These are phyloP conservation scores for Diaperis boleti DNA, from an alignment of 2,888 invertebrate genomes.

Conservation along the genomic window DNA sequence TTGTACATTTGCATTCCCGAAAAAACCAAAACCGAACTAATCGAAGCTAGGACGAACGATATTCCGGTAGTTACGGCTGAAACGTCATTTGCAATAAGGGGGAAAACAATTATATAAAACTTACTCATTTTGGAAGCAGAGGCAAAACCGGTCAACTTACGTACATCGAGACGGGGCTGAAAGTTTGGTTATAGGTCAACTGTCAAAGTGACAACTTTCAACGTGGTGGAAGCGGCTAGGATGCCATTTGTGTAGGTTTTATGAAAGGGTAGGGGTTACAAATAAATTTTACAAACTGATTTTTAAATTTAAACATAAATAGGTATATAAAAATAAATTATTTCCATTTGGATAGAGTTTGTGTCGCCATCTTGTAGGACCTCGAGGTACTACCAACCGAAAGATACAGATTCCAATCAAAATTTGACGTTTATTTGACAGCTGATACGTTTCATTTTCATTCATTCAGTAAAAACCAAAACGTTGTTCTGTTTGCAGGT, in stretches of 20 bases:
- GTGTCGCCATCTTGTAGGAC: constrained; percentile 2
- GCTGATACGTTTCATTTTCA: constrained; percentile 27
- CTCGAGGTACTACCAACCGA: too few species aligned
- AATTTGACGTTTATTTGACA: constrained; percentile 27
- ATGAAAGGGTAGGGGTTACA: not conserved
- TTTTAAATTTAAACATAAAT: too few species aligned
- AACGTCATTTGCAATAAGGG: too few species aligned
- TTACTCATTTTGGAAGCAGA: not conserved
- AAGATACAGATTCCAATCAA: constrained; percentile 10
- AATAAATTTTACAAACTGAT: too few species aligned
- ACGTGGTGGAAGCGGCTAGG: constrained; percentile 7
- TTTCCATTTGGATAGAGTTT: too few species aligned
- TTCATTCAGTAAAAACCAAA: constrained; percentile 36
- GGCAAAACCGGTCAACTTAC: not conserved
- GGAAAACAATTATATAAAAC: not conserved
- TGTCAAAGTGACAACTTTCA: not conserved
- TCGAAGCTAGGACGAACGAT: constrained; percentile 82
- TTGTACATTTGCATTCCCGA: constrained; percentile 95
- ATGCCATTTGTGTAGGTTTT: not conserved
- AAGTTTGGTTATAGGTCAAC: not conserved
- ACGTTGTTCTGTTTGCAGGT: constrained; percentile 30
- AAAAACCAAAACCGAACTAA: constrained; percentile 85
- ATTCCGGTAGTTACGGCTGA: constrained; percentile 79
- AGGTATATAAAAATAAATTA: too few species aligned
- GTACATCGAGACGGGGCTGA: not conserved